A percentile compares a stretch with the other conserved stretches of the same genome.
Conservation (phyloP, 1,140 invertebrate genomes). For the Euwallacea similis region DNA sequence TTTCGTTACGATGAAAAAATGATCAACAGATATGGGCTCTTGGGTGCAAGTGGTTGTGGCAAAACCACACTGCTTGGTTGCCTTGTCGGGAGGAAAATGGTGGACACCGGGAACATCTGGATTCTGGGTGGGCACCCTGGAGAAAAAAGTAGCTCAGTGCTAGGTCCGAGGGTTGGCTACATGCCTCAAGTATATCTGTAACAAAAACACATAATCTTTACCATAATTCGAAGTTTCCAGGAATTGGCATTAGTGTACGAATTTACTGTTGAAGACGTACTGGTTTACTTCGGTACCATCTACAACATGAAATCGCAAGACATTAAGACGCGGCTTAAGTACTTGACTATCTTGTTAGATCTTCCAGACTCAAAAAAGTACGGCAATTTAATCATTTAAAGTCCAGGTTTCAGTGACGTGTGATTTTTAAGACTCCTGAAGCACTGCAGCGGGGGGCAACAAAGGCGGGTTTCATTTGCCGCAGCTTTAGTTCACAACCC, state of each 20-base stretch:
- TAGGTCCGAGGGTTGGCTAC: slow-evolving; percentile 76
- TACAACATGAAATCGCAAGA: slow-evolving; percentile 71
- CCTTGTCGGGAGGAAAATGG: slow-evolving; percentile 74
- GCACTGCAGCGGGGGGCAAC: slow-evolving; percentile 83
- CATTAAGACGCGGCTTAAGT: slow-evolving; percentile 68
- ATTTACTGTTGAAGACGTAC: slow-evolving; percentile 81
- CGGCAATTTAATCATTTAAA: background rate
- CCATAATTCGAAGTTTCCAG: slow-evolving; percentile 53
- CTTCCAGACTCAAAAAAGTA: slow-evolving; percentile 64
- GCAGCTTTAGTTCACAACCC: slow-evolving; percentile 85
- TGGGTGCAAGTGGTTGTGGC: slow-evolving; percentile 83
- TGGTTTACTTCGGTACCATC: slow-evolving; percentile 89
- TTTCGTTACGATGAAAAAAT: background rate
- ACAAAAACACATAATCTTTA: too few relatives aligned
- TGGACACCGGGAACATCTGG: slow-evolving; percentile 75
- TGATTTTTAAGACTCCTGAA: slow-evolving; percentile 57
- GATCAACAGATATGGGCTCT: slow-evolving; percentile 73
- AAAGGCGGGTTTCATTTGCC: slow-evolving; percentile 83
- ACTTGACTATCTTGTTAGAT: slow-evolving; percentile 73
- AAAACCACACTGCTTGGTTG: slow-evolving; percentile 85
- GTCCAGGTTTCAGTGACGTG: background rate
- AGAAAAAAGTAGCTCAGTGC: slow-evolving; percentile 70
- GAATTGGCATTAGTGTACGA: slow-evolving; percentile 86
- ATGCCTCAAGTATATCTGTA: slow-evolving; percentile 71
- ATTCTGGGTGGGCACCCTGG: slow-evolving; percentile 79